These are phyloP conservation scores for Abramis brama DNA, from an alignment of 2,113 vertebrate species.

Conservation along the genomic window DNA sequence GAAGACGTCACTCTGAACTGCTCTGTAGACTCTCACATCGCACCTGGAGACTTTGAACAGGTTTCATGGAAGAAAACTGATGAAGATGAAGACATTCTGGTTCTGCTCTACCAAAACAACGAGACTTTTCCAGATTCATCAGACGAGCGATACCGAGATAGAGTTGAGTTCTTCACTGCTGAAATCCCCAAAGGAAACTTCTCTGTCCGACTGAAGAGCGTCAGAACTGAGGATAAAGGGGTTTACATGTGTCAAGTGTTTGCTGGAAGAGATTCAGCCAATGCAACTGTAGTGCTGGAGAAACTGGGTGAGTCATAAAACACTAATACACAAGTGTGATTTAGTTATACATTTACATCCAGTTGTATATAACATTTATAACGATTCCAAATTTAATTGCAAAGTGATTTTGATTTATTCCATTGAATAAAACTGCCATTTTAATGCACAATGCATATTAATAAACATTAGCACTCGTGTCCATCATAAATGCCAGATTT, in stretches of 20 bases:
- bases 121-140: not conserved
- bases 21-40: no score
- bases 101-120: slow-evolving; percentile 44
- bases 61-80: slow-evolving; percentile 48
- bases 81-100: not conserved
- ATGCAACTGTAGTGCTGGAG: slow-evolving; percentile 2
- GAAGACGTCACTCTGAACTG: no score
- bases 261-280: slow-evolving; percentile 15
- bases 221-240: slow-evolving; percentile 37
- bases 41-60: not conserved
- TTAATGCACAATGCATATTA: no score
- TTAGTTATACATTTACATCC: no score
- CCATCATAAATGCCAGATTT: no score
- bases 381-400: no score
- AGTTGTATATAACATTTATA: no score
- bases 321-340: no score
- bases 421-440: no score
- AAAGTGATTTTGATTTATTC: no score
- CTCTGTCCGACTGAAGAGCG: not conserved
- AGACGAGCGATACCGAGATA: slow-evolving; percentile 19
- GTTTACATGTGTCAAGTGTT: slow-evolving; percentile 42
- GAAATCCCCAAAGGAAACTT: slow-evolving; percentile 57
- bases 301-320: slow-evolving; percentile 38
- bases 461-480: no score
- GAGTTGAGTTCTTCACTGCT: slow-evolving; percentile 48